Base-by-base conservation (phyloP, 2,113 vertebrate genomes). In the Apteryx mantelli region DNA sequence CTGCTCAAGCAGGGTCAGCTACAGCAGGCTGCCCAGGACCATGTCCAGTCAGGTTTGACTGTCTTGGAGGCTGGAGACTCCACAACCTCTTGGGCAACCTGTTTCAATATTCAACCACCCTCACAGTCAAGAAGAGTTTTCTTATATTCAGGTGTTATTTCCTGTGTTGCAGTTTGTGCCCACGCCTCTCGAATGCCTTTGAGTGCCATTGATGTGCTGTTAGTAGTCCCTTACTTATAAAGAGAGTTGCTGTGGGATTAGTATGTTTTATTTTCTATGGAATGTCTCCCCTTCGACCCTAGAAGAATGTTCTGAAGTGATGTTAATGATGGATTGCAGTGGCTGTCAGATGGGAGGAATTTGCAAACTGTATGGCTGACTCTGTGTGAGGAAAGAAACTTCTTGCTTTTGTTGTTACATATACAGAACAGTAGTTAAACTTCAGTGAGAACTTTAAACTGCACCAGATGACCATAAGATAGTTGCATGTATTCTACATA, bases 401-500 rank as follows among this genome's bases (percentile, higher is more conserved):
- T 86, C 22, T 96, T 82, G 52, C 34, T 93, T 4, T 69, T 87
- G 20, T 82, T 58, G 44, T 40, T 91, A 5, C 36, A 30, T 70
- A 82, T 74, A 40, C 46, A 68, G 78, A 95, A 46, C 3, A 64
- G n/a, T 32, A 78, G 55, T 80, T 28, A 56, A 42, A 93, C 63
- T 70, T 82, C 63, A 70, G 0, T 12, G 48, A 76, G 58, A 91
- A 77, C 48, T 69, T 86, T 38, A 78, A 74, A 60, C 55, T 56
- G 32, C 71, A 83, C 16, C 76, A 71, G 95, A 80, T 97, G 78
- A 92, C 88, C 32, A 6, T 30, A 60, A 74, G 82, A 61, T 76
- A 92, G 44, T 55, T 64, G 46, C 28, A 16, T 58, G 17, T 65
- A 30, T 90, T 93, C 89, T 81, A 76, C 40, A 40, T 91, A 89